These are phyloP conservation scores for Sebastes matsubarae DNA, from an alignment of 2,797 vertebrate genomes.

Conservation along the genomic window DNA sequence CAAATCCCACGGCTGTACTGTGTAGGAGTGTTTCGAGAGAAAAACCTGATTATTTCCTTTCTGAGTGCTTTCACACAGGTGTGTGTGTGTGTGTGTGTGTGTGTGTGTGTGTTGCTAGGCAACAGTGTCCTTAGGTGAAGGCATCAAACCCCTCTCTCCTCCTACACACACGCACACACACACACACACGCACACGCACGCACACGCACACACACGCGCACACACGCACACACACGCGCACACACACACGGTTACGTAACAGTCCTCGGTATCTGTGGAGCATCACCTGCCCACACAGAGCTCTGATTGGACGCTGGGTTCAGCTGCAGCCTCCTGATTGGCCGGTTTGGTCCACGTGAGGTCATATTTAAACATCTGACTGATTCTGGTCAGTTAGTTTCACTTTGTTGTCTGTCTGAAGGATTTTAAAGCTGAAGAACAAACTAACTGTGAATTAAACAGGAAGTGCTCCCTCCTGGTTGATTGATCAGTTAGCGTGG, in stretches of 20 bases:
- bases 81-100: slow-evolving; percentile 25
- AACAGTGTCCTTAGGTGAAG: slow-evolving; percentile 73
- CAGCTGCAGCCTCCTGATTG: slow-evolving; percentile 40
- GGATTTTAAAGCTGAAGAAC: not conserved
- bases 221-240: not conserved
- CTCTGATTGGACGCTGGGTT: slow-evolving; percentile 38
- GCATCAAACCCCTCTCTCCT: slow-evolving; percentile 64
- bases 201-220: slow-evolving; percentile 21
- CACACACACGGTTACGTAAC: slow-evolving; percentile 57
- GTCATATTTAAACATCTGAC: slow-evolving; percentile 27
- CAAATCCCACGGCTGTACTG: slow-evolving; percentile 42
- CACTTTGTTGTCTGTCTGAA: not conserved
- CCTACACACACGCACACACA: slow-evolving; percentile 37
- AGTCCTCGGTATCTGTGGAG: slow-evolving; percentile 30
- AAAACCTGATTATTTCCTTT: slow-evolving; percentile 58
- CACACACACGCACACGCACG: not conserved
- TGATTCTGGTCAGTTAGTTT: not conserved
- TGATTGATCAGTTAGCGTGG: too few species aligned
- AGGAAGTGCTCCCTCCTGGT: not conserved
- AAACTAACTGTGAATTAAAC: not conserved
- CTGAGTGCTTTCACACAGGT: slow-evolving; percentile 55
- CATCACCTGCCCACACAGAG: slow-evolving; percentile 48
- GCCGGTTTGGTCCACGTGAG: slow-evolving; percentile 6
- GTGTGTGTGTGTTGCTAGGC: slow-evolving; percentile 69
- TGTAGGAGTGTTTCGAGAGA: slow-evolving; percentile 59